These are phyloP conservation scores for Eremobia ochroleuca DNA, from an alignment of 2,888 invertebrate genomes.

Conservation along the genomic window DNA sequence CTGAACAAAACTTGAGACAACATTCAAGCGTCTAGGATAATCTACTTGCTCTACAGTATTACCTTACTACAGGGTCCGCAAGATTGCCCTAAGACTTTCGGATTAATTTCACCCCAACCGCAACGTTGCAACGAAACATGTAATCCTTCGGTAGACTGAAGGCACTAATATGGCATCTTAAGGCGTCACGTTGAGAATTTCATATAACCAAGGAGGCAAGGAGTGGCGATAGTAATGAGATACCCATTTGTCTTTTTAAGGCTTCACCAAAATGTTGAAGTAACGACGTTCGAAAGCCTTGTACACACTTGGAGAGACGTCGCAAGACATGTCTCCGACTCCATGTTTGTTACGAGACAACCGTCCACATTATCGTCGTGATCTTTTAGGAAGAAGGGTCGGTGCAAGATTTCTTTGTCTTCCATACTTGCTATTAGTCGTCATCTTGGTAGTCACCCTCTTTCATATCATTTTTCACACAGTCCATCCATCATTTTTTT, in stretches of 20 bases:
- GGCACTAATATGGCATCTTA: constrained; percentile 78
- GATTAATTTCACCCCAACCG: constrained; percentile 65
- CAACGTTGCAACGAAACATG: constrained; percentile 54
- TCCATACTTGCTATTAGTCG: too few species aligned
- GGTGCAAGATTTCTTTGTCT: not conserved
- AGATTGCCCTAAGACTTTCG: constrained; percentile 40
- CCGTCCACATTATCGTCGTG: not conserved
- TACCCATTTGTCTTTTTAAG: constrained; percentile 84
- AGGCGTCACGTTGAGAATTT: constrained; percentile 76
- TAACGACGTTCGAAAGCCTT: constrained; percentile 35
- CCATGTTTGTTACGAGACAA: not conserved
- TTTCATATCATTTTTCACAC: not conserved
- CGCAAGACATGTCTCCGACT: not conserved
- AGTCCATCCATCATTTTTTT: not conserved
- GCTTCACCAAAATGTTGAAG: constrained; percentile 78
- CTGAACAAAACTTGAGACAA: constrained; percentile 1
- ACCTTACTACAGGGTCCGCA: constrained; percentile 29
- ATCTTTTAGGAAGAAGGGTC: not conserved
- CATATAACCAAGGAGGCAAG: constrained; percentile 72
- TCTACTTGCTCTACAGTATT: constrained; percentile 16
- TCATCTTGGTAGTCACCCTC: not conserved
- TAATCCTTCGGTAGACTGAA: constrained; percentile 72
- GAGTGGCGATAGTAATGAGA: constrained; percentile 79
- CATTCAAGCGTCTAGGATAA: constrained; percentile 5
- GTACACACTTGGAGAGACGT: not conserved